Percentiles rank a stretch among this genome's conserved stretches.
Evolutionary conservation across 2,888 invertebrate species (phyloP).

Genomic region (Trissolcus brochymenae): DNA sequence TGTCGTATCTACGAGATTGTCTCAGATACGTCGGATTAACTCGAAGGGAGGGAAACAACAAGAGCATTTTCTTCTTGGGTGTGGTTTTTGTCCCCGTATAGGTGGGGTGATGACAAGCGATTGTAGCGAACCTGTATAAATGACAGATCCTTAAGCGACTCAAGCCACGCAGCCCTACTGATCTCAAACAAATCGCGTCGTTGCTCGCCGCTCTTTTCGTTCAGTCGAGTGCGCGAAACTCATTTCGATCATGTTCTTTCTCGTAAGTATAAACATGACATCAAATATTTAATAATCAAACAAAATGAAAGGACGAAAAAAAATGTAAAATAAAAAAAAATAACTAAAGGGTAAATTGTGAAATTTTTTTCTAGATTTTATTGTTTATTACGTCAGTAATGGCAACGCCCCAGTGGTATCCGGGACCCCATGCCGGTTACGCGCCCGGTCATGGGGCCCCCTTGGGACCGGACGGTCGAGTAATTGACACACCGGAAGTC

Average conservation of each 20-base stretch:
- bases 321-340: background rate
- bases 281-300: no score
- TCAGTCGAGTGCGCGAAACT: slow-evolving; percentile 12
- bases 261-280: slow-evolving; percentile 12
- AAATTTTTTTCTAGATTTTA: slow-evolving; percentile 21
- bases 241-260: slow-evolving; percentile 22
- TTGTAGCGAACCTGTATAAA: slow-evolving; percentile 64
- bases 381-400: slow-evolving; percentile 37
- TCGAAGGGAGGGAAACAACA: slow-evolving; percentile 66
- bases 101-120: slow-evolving; percentile 67
- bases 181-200: slow-evolving; percentile 45
- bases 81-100: slow-evolving; percentile 67
- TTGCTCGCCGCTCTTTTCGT: slow-evolving; percentile 2
- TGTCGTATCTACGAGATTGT: slow-evolving; percentile 52
- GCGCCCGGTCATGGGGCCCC: slow-evolving; percentile 60
- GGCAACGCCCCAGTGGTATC: slow-evolving; percentile 56
- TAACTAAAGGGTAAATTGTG: background rate
- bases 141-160: slow-evolving; percentile 52
- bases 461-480: slow-evolving; percentile 67
- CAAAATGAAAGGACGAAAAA: background rate
- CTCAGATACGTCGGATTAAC: slow-evolving; percentile 45
- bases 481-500: slow-evolving; percentile 72
- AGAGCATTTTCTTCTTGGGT: slow-evolving; percentile 72
- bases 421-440: slow-evolving; percentile 64
- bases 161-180: slow-evolving; percentile 49